Percentiles rank a stretch among this genome's conserved stretches.
These are phyloP conservation scores for Probaryconus sp. DNA, from an alignment of 1,140 invertebrate genomes.

Conservation along the genomic window DNA sequence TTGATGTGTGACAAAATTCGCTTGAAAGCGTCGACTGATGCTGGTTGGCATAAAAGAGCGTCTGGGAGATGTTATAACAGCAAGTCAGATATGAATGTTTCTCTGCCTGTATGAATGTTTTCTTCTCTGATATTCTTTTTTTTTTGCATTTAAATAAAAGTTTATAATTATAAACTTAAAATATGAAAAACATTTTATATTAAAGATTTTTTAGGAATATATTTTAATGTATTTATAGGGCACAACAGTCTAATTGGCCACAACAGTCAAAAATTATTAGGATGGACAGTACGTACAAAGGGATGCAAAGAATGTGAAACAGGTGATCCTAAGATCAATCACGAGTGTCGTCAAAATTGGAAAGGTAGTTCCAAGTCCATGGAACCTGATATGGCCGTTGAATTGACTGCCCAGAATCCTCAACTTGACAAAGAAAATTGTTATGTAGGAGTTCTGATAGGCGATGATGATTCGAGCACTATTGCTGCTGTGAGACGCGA, in stretches of 20 bases:
- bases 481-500: conserved; percentile 33
- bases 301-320: background rate
- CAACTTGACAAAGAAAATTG: conserved; percentile 2
- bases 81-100: too few relatives aligned
- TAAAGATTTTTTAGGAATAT: too few relatives aligned
- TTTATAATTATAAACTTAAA: too few relatives aligned
- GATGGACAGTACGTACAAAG: background rate
- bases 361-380: conserved; percentile 30
- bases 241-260: conserved; percentile 4
- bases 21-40: too few relatives aligned
- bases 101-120: too few relatives aligned
- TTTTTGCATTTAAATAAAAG: too few relatives aligned
- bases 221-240: too few relatives aligned
- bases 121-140: too few relatives aligned
- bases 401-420: conserved; percentile 25
- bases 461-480: conserved; percentile 32
- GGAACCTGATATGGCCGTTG: conserved; percentile 32
- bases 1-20: too few relatives aligned
- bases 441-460: conserved; percentile 5
- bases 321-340: background rate
- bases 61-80: too few relatives aligned
- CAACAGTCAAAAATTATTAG: conserved; percentile 1
- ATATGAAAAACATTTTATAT: too few relatives aligned
- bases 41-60: too few relatives aligned
- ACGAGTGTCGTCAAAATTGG: conserved; percentile 21